Percentiles rank a stretch among this genome's conserved stretches.
These are phyloP conservation scores for Alitta virens DNA, from an alignment of 2,888 invertebrate genomes.

Conservation along the genomic window DNA sequence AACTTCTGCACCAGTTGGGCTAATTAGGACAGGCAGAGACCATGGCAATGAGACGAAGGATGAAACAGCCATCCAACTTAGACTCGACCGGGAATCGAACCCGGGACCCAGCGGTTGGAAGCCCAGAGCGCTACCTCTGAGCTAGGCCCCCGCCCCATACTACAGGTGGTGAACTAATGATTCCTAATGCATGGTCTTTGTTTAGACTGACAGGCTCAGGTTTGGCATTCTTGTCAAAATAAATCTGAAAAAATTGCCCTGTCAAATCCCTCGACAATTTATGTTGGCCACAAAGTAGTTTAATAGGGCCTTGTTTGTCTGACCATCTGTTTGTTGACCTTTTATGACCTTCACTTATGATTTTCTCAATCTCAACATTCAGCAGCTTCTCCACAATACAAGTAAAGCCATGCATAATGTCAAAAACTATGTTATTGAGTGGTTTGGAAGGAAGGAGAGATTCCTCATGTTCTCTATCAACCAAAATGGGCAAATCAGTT, in stretches of 20 bases:
- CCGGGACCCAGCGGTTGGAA: no score
- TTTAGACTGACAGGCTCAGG: not conserved
- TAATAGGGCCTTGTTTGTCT: not conserved
- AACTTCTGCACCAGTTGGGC: no score
- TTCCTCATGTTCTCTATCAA: not conserved
- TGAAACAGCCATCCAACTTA: no score
- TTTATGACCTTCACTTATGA: not conserved
- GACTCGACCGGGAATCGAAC: no score
- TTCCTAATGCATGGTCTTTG: not conserved
- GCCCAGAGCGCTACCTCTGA: no score
- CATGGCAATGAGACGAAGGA: no score
- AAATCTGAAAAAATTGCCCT: not conserved
- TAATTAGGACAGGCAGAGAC: no score
- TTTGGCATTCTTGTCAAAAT: not conserved
- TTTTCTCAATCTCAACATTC: not conserved
- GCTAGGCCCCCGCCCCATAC: no score
- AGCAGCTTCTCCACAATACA: not conserved
- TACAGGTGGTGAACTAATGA: not conserved
- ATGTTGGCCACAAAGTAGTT: not conserved
- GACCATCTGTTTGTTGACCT: not conserved
- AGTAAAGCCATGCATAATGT: not conserved
- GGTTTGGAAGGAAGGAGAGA: not conserved
- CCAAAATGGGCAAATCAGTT: not conserved
- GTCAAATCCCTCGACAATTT: not conserved
- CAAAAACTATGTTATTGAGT: not conserved